A percentile compares a stretch with the other conserved stretches of the same genome.
Evolutionary conservation across 2,113 vertebrate species (phyloP).

Genomic region (Esox niger): DNA sequence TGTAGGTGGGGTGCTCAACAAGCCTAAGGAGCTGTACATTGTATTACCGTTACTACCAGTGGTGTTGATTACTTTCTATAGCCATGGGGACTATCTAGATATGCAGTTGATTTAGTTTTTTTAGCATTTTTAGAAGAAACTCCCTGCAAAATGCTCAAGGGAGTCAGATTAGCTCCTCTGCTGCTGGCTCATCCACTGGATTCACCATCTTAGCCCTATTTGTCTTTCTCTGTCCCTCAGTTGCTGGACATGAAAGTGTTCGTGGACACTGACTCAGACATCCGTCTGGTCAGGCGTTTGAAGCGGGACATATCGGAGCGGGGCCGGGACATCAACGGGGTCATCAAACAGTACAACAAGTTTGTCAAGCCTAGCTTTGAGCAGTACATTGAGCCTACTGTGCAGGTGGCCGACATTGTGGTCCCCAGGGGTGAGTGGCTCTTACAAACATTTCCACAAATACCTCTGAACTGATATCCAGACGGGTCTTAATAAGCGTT

Average conservation of each 20-base stretch:
- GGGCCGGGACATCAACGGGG: constrained; percentile 78
- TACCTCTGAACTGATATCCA: no score
- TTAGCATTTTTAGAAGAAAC: no score
- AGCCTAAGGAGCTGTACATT: no score
- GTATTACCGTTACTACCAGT: no score
- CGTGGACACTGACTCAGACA: constrained; percentile 89
- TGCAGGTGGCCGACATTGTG: constrained; percentile 88
- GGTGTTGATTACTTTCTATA: no score
- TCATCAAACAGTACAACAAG: constrained; percentile 91
- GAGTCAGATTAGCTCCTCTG: no score
- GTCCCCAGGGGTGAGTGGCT: constrained; percentile 81
- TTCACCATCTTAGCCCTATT: neutral
- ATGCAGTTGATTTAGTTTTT: no score
- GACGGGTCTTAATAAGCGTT: neutral
- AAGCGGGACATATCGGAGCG: constrained; percentile 85
- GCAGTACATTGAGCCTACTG: constrained; percentile 89
- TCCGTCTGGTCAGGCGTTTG: constrained; percentile 84
- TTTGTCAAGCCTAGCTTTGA: constrained; percentile 89
- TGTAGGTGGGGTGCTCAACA: no score
- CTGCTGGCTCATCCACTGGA: no score
- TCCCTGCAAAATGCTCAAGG: no score
- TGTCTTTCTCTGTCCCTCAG: constrained; percentile 48
- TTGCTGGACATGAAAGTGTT: constrained; percentile 93
- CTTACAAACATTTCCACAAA: no score
- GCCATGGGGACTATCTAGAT: no score